Evolutionary conservation across 2,113 vertebrate genomes (phyloP), one percentile per base, ranked within the genome.

Genomic region (Pedionomus torquatus): DNA sequence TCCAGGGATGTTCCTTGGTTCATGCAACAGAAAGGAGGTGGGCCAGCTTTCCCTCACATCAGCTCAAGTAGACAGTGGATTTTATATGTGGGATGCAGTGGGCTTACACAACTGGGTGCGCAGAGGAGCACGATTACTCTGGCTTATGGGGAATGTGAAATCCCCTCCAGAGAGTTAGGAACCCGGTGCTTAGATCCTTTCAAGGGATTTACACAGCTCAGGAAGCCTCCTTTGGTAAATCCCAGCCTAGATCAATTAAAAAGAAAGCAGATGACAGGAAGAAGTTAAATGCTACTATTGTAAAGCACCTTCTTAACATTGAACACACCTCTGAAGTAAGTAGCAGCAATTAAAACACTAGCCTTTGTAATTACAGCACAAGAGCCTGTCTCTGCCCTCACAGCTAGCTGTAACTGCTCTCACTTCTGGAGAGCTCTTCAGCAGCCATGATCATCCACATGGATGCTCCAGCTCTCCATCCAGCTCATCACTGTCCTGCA

Each of bases 291-390:
- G 14, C 15, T 48, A 28, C 44, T 74, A 18, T n/a, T 80, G 54
- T 58, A 77, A 95, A 92, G 24, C 41, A 72, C n/a, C 11, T 68
- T 83, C 49, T 77, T 70, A 66, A 87, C 55, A 89, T 89, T 11
- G 1, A 87, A 72, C 72, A 77, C 43, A 46, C 19, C 46, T 83
- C 55, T 83, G 76, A 95, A 96, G 64, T 54, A 83, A 80, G 85
- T 5, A 72, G 49, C 39, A 77, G 66, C 70, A 90, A 90, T 93
- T 92, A 82, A 77, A 87, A 79, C 35, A 68, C 5, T 63, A 76
- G 35, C 70, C 52, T 85, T 35, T 33, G 23, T 61, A 88, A 90
- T 49, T 65, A 86, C 3, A 72, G 57, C 31, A 48, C 39, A 49
- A 44, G 63, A 83, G 44, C 65, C 82, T 37, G 23, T 24, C 48